Evolutionary conservation across 2,888 invertebrate species (phyloP), one percentile per base, ranked within the genome.

Genomic region (Julus scandinavius): DNA sequence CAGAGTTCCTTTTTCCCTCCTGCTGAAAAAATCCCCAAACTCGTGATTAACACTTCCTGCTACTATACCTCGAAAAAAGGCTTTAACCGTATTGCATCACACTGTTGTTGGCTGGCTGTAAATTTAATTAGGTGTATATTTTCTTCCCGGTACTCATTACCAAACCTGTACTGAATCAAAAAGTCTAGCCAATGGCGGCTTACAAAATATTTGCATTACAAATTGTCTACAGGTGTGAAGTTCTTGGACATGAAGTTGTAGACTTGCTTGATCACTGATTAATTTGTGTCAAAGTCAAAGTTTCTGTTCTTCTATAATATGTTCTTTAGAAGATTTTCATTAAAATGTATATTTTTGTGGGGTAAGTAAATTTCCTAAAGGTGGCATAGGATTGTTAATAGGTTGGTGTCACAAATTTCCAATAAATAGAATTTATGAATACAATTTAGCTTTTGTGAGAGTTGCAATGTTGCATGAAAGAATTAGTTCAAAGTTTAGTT

Each of bases 11-110:
- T 80, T 40, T 80, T 80, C 20, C 20, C 20, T 63, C 38, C 29
- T 80, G 38, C 4, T 80, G 15, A 38, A 11, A 80, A 80, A 80
- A 4, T 2, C 0, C 54, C 54, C 54, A 7, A 1, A 7, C 6
- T 54, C 80, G 80, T 80, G 80, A 80, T 38, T 80, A 38, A 13
- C 15, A 40, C 11, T 80, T 80, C 80, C 80, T 80, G 80, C 38
- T 80, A n/a, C n/a, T 17, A 63, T n/a, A 20, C 2, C 20, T 63
- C 1, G 15, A 80, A 80, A 80, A 40, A 38, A 40, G 15, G 38
- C 38, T 29, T 38, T 13, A 38, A 80, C 13, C 13, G 38, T 9
- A 29, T 80, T 80, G 63, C 63, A 20, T 63, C 63, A 63, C 9
- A n/a, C 63, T 63, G 63, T 9, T 7, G 20, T 7, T 7, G n/a